Conservation (phyloP, 2,797 vertebrate genomes). For the Dermochelys coriacea region DNA sequence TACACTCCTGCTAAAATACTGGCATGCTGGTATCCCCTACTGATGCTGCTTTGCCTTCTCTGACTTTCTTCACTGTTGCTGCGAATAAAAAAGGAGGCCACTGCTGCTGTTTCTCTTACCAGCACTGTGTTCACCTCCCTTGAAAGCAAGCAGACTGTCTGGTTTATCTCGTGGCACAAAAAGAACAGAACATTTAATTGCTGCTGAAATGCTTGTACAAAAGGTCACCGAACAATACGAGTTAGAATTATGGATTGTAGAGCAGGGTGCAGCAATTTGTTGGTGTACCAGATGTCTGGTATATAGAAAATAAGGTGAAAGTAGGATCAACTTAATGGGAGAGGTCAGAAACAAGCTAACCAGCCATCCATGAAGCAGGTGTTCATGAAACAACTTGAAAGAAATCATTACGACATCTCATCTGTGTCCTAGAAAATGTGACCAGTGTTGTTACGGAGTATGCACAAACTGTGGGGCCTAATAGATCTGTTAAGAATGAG, state of each 20-base stretch:
- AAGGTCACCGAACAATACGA: constrained; percentile 79
- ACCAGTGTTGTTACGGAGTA: neutral
- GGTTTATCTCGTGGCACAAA: constrained; percentile 54
- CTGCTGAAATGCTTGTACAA: constrained; percentile 76
- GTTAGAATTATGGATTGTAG: constrained; percentile 67
- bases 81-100: constrained; percentile 70
- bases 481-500: neutral
- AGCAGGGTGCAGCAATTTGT: constrained; percentile 56
- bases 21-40: constrained; percentile 74
- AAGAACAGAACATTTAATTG: constrained; percentile 78
- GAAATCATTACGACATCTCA: constrained; percentile 37
- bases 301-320: constrained; percentile 60
- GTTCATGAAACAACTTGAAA: constrained; percentile 28
- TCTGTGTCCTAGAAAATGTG: neutral
- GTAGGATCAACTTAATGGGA: constrained; percentile 60
- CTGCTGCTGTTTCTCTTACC: constrained; percentile 44
- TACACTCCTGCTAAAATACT: constrained; percentile 75
- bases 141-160: constrained; percentile 70
- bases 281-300: constrained; percentile 52
- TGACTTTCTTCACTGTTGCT: constrained; percentile 60
- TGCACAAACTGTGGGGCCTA: neutral
- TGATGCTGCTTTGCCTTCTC: constrained; percentile 67
- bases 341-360: constrained; percentile 59
- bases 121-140: constrained; percentile 66
- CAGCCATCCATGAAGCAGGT: constrained; percentile 49